Percentiles rank a stretch among this genome's conserved stretches.
These are phyloP conservation scores for Aphaenogaster rudis DNA, from an alignment of 1,140 invertebrate species.

Conservation along the genomic window DNA sequence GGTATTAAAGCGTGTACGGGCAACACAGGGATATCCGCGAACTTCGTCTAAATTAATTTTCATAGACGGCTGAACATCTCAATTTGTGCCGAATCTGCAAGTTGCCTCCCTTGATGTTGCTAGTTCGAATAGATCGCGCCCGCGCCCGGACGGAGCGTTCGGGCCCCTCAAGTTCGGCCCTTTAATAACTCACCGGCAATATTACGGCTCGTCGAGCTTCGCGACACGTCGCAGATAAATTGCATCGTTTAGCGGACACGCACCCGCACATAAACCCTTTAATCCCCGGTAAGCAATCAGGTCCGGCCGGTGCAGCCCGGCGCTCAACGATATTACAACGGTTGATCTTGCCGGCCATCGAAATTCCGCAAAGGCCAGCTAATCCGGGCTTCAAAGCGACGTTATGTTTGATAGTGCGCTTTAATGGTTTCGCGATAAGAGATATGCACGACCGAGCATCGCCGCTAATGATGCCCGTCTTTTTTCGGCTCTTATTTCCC, in stretches of 20 bases:
- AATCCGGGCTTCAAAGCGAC: conserved; percentile 60
- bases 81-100: conserved; percentile 61
- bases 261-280: conserved; percentile 67
- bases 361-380: conserved; percentile 60
- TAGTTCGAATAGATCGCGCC: conserved; percentile 55
- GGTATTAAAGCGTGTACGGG: conserved; percentile 48
- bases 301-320: conserved; percentile 41
- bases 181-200: conserved; percentile 73
- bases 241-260: conserved; percentile 64
- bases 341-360: conserved; percentile 61
- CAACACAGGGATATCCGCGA: conserved; percentile 57
- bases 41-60: conserved; percentile 65
- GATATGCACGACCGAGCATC: conserved; percentile 28
- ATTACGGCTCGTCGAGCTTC: conserved; percentile 68
- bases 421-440: conserved; percentile 59
- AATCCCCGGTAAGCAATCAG: conserved; percentile 59
- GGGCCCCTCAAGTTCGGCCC: conserved; percentile 63
- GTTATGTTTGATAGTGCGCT: conserved; percentile 60
- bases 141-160: background rate
- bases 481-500: conserved; percentile 26
- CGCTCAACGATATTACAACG: conserved; percentile 62
- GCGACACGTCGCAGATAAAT: conserved; percentile 71
- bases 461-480: conserved; percentile 20
- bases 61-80: conserved; percentile 56
- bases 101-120: conserved; percentile 41